phyloP scores from a whole-genome alignment of 2,113 vertebrate species.

The Eurystomus gularis region DNA sequence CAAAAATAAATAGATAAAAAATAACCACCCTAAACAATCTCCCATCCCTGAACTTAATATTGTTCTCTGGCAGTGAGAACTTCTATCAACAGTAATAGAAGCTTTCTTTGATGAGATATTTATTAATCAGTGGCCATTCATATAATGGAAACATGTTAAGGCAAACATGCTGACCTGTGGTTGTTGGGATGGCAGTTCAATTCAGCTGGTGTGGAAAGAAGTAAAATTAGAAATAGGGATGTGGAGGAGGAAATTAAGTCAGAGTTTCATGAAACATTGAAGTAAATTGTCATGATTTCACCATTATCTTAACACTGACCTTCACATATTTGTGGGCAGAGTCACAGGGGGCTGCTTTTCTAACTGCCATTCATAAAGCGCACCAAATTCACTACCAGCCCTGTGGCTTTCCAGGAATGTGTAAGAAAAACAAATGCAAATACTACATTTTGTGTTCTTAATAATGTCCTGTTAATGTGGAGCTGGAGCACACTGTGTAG shows the following conservation, averaged over 20 bases:
- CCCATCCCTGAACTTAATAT: neutral
- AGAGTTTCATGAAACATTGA: neutral
- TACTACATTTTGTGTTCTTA: neutral
- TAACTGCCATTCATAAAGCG: neutral
- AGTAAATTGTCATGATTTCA: neutral
- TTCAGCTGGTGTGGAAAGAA: neutral
- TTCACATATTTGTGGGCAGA: neutral
- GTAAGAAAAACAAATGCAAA: neutral
- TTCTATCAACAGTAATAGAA: slow-evolving; percentile 40
- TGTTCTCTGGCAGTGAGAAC: neutral
- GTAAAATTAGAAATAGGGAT: neutral
- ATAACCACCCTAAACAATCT: neutral
- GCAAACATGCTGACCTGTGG: slow-evolving; percentile 1
- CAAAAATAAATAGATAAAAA: neutral
- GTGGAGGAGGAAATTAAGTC: neutral
- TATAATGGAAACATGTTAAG: neutral
- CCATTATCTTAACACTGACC: neutral
- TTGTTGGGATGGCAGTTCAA: neutral
- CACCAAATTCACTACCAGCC: neutral
- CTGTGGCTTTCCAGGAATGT: neutral
- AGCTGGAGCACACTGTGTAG: neutral
- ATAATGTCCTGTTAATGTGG: neutral
- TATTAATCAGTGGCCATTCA: slow-evolving; percentile 55
- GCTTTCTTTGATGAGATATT: slow-evolving; percentile 12
- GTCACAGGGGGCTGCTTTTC: neutral